These are phyloP conservation scores for Pogonocherus hispidulus DNA, from an alignment of 2,888 invertebrate species.

Conservation along the genomic window DNA sequence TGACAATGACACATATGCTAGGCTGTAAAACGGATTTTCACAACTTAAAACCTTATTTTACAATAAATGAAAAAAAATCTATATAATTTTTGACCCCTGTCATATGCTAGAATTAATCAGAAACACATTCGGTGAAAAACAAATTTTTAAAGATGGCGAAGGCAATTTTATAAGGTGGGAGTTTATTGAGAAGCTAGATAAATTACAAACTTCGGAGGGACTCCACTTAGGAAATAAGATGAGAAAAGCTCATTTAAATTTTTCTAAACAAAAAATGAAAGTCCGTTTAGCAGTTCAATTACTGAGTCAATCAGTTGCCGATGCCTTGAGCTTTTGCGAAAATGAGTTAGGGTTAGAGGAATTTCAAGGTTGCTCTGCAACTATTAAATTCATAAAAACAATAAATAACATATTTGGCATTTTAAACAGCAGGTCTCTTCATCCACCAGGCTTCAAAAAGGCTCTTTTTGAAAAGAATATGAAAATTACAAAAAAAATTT, in stretches of 20 bases:
- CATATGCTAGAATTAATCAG: slow-evolving; percentile 35
- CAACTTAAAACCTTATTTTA: not conserved
- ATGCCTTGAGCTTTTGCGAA: slow-evolving; percentile 36
- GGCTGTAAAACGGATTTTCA: not conserved
- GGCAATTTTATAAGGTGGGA: slow-evolving; percentile 30
- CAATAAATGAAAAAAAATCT: slow-evolving; percentile 34
- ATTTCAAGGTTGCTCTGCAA: slow-evolving; percentile 34
- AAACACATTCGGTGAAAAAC: slow-evolving; percentile 28
- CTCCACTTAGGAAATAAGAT: slow-evolving; percentile 37
- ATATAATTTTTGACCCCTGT: slow-evolving; percentile 24
- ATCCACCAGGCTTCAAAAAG: slow-evolving; percentile 30
- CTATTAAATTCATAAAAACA: slow-evolving; percentile 33
- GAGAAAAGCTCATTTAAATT: slow-evolving; percentile 26
- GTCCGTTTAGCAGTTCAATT: slow-evolving; percentile 16
- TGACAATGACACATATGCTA: not conserved
- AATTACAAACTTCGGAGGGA: slow-evolving; percentile 32
- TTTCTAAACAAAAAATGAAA: slow-evolving; percentile 42
- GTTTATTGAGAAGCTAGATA: slow-evolving; percentile 25
- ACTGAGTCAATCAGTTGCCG: slow-evolving; percentile 25
- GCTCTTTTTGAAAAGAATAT: slow-evolving; percentile 26
- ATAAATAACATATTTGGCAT: slow-evolving; percentile 43
- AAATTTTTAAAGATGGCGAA: slow-evolving; percentile 18
- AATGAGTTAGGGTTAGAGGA: slow-evolving; percentile 29
- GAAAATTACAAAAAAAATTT: slow-evolving; percentile 20
- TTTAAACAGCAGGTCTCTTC: slow-evolving; percentile 39